Evolutionary conservation across 2,888 invertebrate species (phyloP), one percentile per base, ranked within the genome.

Genomic region (Rutpela maculata): DNA sequence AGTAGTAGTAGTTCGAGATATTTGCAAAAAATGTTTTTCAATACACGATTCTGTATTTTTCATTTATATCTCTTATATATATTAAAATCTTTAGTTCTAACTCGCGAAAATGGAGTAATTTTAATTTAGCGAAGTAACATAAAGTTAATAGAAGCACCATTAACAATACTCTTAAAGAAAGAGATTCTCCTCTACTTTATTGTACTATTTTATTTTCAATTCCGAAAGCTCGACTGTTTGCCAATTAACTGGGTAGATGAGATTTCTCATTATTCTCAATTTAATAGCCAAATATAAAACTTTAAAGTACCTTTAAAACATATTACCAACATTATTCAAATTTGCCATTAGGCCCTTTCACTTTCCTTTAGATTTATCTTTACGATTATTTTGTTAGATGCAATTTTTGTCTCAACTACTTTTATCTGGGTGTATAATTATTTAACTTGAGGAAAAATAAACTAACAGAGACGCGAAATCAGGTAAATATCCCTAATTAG

Each of bases 181-280:
- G 6, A 12, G n/a, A 43, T 43, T 43, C 15, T 50, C 15, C n/a
- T 50, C n/a, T n/a, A 2, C n/a, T 50, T 15, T n/a, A 50, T 15
- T 50, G 50, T 50, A 50, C 15, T 6, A 17, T 50, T 50, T 50
- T 50, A 50, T 50, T 50, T 50, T 50, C 50, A 50, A 50, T 50
- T 50, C 50, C n/a, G 15, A n/a, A 50, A n/a, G n/a, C 50, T 50
- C 6, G n/a, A 50, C 6, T 50, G 50, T 50, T 50, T 50, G 50
- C n/a, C 50, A 50, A 50, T 50, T 50, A 50, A 50, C 50, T 12
- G 4, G 50, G 15, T 12, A 50, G 50, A 50, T 50, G 50, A 50
- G 50, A 50, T 50, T 50, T 50, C 50, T 50, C 50, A 50, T 50
- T 50, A 50, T 50, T 50, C 50, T 50, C 4, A 50, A 50, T 50